These are phyloP conservation scores for Hirtodrosophila alboralis DNA, from an alignment of 2,888 invertebrate genomes.

Conservation along the genomic window DNA sequence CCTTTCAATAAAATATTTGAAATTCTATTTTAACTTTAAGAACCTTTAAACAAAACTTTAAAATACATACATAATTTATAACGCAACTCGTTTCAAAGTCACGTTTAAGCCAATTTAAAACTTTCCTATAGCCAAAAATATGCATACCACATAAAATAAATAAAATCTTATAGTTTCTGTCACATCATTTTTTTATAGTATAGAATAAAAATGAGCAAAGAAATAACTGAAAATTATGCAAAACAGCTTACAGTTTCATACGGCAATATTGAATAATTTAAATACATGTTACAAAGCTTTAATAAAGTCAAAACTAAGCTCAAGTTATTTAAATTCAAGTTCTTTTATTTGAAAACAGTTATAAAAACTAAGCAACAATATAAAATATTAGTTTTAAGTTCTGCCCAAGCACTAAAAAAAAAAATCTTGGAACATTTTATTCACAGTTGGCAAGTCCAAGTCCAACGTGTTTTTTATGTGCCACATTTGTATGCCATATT, in stretches of 20 bases:
- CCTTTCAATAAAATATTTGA: too few relatives aligned
- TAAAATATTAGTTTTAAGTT: slow-evolving; percentile 9
- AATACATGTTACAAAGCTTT: background rate
- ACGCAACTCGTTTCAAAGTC: too few relatives aligned
- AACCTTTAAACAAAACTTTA: too few relatives aligned
- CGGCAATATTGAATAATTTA: background rate
- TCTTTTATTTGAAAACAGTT: too few relatives aligned
- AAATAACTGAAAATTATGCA: too few relatives aligned
- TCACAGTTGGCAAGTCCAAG: slow-evolving; percentile 16
- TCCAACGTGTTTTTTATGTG: slow-evolving; percentile 11
- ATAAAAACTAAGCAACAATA: too few relatives aligned
- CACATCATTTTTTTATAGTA: slow-evolving; percentile 2
- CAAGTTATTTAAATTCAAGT: too few relatives aligned
- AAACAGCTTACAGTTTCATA: background rate
- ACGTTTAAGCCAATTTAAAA: too few relatives aligned
- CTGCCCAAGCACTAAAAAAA: slow-evolving; percentile 5
- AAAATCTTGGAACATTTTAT: slow-evolving; percentile 7
- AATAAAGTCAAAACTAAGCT: too few relatives aligned
- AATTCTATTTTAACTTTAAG: too few relatives aligned
- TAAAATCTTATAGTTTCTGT: background rate
- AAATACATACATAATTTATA: too few relatives aligned
- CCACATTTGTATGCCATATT: slow-evolving; percentile 55
- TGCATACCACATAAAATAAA: slow-evolving; percentile 2
- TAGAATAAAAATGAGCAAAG: background rate
- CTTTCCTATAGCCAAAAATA: too few relatives aligned